Evolutionary conservation across 1,140 invertebrate genomes (phyloP).

Genomic region (Cydia splendana): DNA sequence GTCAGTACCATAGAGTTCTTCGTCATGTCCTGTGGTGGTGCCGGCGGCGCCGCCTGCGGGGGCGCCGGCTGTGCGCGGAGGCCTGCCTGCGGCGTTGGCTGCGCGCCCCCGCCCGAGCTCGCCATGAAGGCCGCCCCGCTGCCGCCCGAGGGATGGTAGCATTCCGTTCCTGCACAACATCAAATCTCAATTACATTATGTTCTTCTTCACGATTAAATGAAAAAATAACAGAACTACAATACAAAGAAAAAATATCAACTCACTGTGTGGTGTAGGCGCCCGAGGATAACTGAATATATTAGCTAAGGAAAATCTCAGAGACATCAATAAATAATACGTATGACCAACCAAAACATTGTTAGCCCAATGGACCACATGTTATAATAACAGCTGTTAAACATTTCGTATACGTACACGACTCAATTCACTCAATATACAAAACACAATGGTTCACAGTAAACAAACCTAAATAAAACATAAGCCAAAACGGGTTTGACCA

Average conservation of each 20-base stretch:
- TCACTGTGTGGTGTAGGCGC: slow-evolving; percentile 76
- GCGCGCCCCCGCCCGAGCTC: slow-evolving; percentile 50
- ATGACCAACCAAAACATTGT: slow-evolving; percentile 33
- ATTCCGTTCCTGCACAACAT: slow-evolving; percentile 61
- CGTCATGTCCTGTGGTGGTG: slow-evolving; percentile 65
- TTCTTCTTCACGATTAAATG: not conserved
- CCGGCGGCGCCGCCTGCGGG: slow-evolving; percentile 66
- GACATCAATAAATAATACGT: slow-evolving; percentile 35
- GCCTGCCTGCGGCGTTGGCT: slow-evolving; percentile 46
- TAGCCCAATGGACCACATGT: not conserved
- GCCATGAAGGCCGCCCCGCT: slow-evolving; percentile 57
- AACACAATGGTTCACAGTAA: slow-evolving; percentile 40
- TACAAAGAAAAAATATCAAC: slow-evolving; percentile 38
- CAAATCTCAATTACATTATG: not conserved
- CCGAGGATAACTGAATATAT: slow-evolving; percentile 68
- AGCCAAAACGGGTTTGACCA: not conserved
- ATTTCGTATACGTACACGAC: not conserved
- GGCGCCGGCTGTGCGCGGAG: slow-evolving; percentile 59
- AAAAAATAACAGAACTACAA: not conserved
- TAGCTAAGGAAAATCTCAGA: slow-evolving; percentile 58
- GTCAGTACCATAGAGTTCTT: slow-evolving; percentile 63
- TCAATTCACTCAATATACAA: slow-evolving; percentile 41
- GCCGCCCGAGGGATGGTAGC: slow-evolving; percentile 61
- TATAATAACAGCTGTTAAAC: not conserved
- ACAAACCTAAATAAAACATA: slow-evolving; percentile 35